Evolutionary conservation across 2,888 invertebrate species (phyloP).

Genomic region (Drosophila rellima): DNA sequence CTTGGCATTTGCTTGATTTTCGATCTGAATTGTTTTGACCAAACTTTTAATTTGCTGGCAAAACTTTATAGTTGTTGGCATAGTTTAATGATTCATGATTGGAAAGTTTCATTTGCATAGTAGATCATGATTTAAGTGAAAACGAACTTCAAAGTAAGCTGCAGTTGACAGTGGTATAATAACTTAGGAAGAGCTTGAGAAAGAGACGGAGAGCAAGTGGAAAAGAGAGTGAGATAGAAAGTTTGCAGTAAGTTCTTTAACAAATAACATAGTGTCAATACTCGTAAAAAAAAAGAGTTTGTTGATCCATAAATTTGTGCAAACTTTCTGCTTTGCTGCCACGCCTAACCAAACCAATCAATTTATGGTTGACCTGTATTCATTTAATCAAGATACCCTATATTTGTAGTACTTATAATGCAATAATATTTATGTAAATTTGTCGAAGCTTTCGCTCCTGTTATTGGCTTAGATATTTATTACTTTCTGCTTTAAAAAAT

Average conservation of each 20-base stretch:
- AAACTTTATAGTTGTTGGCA: conserved; percentile 38
- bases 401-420: too few relatives aligned
- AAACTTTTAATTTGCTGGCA: conserved; percentile 57
- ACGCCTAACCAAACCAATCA: conserved; percentile 59
- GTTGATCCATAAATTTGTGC: neutral
- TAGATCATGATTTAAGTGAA: conserved; percentile 38
- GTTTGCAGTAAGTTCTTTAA: neutral
- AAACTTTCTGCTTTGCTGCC: conserved; percentile 48
- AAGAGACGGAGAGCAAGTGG: neutral
- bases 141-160: conserved; percentile 32
- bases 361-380: conserved; percentile 60
- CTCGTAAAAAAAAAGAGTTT: conserved; percentile 1
- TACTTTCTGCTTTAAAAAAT: neutral
- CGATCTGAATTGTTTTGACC: conserved; percentile 58
- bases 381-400: too few relatives aligned
- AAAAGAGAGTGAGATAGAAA: neutral
- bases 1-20: conserved; percentile 52
- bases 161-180: conserved; percentile 17
- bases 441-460: neutral
- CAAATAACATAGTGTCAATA: conserved; percentile 5
- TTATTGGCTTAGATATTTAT: neutral
- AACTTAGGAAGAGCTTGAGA: neutral
- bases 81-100: conserved; percentile 69
- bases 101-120: conserved; percentile 55
- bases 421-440: too few relatives aligned